Conservation (phyloP, 2,888 invertebrate species). For the Mythimna albipuncta region DNA sequence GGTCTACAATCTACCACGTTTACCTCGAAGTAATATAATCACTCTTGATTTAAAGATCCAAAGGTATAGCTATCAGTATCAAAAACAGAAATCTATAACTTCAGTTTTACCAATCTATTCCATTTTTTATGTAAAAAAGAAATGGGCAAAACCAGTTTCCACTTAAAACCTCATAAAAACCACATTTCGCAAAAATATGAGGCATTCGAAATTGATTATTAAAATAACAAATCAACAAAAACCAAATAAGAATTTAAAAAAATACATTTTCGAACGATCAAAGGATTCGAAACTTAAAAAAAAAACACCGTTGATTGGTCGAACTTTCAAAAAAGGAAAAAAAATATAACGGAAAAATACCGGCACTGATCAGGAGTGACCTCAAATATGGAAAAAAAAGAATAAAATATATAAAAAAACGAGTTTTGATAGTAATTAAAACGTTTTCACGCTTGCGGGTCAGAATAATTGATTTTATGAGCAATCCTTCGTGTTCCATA, state of each 20-base stretch:
- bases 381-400: constrained; percentile 53
- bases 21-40: background rate
- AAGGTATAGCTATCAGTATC: background rate
- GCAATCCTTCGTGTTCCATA: constrained; percentile 57
- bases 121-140: background rate
- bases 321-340: constrained; percentile 43
- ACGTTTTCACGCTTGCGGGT: constrained; percentile 62
- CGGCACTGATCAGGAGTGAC: constrained; percentile 58
- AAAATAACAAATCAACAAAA: constrained; percentile 60
- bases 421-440: constrained; percentile 60
- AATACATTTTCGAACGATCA: constrained; percentile 40
- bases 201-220: constrained; percentile 58
- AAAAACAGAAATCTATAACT: background rate
- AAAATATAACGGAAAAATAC: constrained; percentile 67
- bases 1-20: background rate
- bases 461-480: constrained; percentile 65
- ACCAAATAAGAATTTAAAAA: constrained; percentile 46
- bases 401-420: constrained; percentile 36
- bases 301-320: constrained; percentile 51
- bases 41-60: background rate
- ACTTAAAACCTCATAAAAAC: constrained; percentile 29
- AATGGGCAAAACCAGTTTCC: constrained; percentile 23
- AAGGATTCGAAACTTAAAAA: constrained; percentile 41
- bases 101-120: background rate
- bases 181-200: constrained; percentile 53